Conservation (phyloP, 2,888 invertebrate genomes). For the Mesorhabditis sp. region DNA sequence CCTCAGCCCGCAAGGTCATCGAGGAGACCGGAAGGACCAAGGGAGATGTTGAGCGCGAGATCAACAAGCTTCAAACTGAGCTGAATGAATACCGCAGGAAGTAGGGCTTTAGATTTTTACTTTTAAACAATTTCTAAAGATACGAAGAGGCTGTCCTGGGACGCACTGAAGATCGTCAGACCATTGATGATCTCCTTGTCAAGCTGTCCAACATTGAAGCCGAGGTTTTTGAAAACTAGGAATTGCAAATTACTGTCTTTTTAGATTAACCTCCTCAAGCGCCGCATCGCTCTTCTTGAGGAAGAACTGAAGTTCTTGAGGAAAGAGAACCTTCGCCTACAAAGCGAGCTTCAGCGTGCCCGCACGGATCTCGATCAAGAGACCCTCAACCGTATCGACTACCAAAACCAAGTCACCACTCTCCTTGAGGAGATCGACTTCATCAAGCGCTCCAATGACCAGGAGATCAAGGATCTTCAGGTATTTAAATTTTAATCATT, state of each 20-base stretch:
- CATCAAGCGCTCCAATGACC: constrained; percentile 61
- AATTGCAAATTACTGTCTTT: constrained; percentile 11
- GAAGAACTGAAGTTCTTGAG: constrained; percentile 57
- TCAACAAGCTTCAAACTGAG: constrained; percentile 39
- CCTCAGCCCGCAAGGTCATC: constrained; percentile 35
- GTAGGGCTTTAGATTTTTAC: constrained; percentile 22
- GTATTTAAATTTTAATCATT: neutral
- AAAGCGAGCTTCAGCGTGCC: constrained; percentile 24
- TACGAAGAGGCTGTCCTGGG: constrained; percentile 53
- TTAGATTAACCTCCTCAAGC: constrained; percentile 56
- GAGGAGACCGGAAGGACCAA: constrained; percentile 29
- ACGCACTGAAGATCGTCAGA: constrained; percentile 56
- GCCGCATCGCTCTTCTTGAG: constrained; percentile 47
- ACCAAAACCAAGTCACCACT: constrained; percentile 63
- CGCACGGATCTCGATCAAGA: constrained; percentile 61
- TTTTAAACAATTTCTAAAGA: constrained; percentile 29
- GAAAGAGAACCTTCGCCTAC: constrained; percentile 58
- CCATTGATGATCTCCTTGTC: constrained; percentile 61
- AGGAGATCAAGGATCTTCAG: constrained; percentile 42
- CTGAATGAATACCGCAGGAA: constrained; percentile 38
- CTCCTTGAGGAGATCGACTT: constrained; percentile 64
- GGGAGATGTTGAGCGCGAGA: constrained; percentile 34
- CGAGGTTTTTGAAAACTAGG: constrained; percentile 57
- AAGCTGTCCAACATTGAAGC: constrained; percentile 61
- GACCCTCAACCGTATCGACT: constrained; percentile 62